A percentile compares a stretch with the other conserved stretches of the same genome.
Evolutionary conservation across 2,888 invertebrate species (phyloP).

Genomic region (Alcis repandata): DNA sequence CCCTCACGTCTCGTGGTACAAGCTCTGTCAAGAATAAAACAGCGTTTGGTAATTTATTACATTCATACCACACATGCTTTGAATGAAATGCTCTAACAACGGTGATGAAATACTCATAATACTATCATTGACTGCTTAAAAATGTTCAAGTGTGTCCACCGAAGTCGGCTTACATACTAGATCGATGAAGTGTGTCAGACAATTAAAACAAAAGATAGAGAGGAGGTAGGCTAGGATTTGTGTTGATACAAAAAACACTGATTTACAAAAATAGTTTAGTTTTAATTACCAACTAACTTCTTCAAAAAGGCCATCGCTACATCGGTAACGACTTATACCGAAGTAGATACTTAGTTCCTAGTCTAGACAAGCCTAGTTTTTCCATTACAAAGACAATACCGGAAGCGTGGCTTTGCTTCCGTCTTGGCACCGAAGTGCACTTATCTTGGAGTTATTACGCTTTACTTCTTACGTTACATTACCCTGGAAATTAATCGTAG

Average conservation of each 20-base stretch:
- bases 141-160: too few species aligned
- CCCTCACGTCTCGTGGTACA: background rate
- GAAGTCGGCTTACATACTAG: too few species aligned
- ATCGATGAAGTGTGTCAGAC: too few species aligned
- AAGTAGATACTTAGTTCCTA: background rate
- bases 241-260: too few species aligned
- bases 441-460: constrained; percentile 20
- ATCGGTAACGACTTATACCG: background rate
- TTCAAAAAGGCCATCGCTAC: background rate
- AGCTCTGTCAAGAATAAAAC: background rate
- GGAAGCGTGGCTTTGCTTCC: constrained; percentile 44
- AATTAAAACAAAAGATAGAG: too few species aligned
- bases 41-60: background rate
- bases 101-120: too few species aligned
- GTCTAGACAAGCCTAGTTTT: constrained; percentile 23
- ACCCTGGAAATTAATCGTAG: constrained; percentile 18
- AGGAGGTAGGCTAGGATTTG: too few species aligned
- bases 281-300: background rate
- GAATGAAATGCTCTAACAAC: background rate
- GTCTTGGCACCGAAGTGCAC: constrained; percentile 42
- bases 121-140: too few species aligned
- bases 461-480: constrained; percentile 10
- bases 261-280: too few species aligned
- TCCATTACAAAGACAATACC: constrained; percentile 44
- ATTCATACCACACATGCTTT: background rate